Evolutionary conservation across 2,888 invertebrate species (phyloP), one percentile per base, ranked within the genome.

Genomic region (Sarcophaga carnaria): DNA sequence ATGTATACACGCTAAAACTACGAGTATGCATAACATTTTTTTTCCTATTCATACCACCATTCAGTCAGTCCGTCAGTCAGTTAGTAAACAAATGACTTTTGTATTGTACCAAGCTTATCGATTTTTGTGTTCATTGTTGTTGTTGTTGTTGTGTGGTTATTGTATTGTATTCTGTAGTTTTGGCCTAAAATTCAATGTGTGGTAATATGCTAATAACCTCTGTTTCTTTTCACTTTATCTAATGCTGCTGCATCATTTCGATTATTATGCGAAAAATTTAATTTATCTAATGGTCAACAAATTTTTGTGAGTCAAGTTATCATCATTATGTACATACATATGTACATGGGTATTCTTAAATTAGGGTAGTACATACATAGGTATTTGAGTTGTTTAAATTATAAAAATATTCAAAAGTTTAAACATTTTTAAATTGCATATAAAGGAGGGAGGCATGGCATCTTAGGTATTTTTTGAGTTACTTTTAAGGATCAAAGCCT

Each of bases 151-250:
- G 5, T 25, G 2, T 4, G 64, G 74, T 66, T 66, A 10, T 67
- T 11, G 6, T 47, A 20, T n/a, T 62, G 10, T 37, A 10, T 37
- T 2, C 37, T 37, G 12, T 37, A 45, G 17, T 62, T 72, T 83
- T 17, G 37, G 49, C 72, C 66, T 20, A 83, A 83, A 78, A 72
- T 83, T 25, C 63, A 54, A 81, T 80, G 76, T 86, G 86, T 81
- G 83, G 84, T 75, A 84, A 81, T 84, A 87, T 87, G 81, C 77
- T 81, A 86, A 86, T 86, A 81, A 80, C 83, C 78, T 75, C 79
- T 62, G 27, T 83, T 71, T 64, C 37, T 47, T 64, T 17, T 63
- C 37, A 81, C 14, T 75, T 27, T 10, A 66, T 83, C 80, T 66
- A 72, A 72, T 72, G 80, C 83, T 78, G 74, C 62, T 78, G 74